Conservation (phyloP, 2,888 invertebrate species). For the Chesias legatella region DNA sequence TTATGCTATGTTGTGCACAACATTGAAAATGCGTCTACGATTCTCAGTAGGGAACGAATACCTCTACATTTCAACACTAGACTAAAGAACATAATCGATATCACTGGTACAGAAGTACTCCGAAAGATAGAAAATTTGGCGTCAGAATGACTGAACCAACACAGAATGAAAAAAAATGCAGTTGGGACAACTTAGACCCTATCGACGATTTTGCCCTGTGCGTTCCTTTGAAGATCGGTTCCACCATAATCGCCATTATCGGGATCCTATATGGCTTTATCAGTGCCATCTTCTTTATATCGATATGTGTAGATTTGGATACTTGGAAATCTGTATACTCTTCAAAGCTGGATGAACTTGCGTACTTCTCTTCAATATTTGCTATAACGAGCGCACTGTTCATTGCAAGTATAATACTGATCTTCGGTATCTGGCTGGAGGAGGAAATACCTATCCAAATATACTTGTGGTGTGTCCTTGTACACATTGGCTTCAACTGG, state of each 20-base stretch:
- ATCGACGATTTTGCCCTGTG: slow-evolving; percentile 31
- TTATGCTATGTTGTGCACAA: too few species aligned
- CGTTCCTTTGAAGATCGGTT: slow-evolving; percentile 34
- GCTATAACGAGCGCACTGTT: slow-evolving; percentile 27
- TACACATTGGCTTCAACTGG: slow-evolving; percentile 36
- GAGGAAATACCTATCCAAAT: slow-evolving; percentile 26
- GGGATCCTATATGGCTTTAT: slow-evolving; percentile 38
- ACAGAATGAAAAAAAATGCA: slow-evolving; percentile 1
- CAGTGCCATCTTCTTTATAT: slow-evolving; percentile 31
- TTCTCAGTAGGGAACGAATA: too few species aligned
- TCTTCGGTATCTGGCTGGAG: slow-evolving; percentile 29
- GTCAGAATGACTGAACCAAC: background rate
- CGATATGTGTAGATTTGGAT: slow-evolving; percentile 29
- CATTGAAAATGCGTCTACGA: too few species aligned
- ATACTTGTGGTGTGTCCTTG: slow-evolving; percentile 34
- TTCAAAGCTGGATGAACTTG: slow-evolving; percentile 34
- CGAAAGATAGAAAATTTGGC: too few species aligned
- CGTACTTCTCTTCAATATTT: slow-evolving; percentile 31
- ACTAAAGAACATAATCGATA: too few species aligned
- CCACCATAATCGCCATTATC: slow-evolving; percentile 28
- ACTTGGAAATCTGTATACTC: slow-evolving; percentile 35
- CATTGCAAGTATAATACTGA: slow-evolving; percentile 31
- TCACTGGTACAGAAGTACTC: too few species aligned
- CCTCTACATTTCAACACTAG: too few species aligned
- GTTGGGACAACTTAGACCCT: slow-evolving; percentile 10